Conservation (phyloP, 2,113 vertebrate species). For the Poeciliopsis prolifica region DNA sequence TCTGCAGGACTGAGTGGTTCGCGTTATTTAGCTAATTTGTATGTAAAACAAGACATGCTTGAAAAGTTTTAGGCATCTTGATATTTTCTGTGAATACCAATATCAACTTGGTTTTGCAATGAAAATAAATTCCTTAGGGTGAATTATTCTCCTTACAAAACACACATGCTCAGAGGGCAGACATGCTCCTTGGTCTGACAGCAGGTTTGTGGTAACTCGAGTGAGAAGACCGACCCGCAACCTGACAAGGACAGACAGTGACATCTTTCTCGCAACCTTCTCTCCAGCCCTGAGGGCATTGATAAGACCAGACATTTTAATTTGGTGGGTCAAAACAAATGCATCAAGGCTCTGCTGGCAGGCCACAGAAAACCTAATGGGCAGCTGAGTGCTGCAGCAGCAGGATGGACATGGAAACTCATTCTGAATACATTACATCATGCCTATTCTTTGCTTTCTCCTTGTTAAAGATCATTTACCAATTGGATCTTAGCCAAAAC, state of each 20-base stretch:
- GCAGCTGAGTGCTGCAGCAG: constrained; percentile 46
- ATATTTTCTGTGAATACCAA: background rate
- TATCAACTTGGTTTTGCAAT: background rate
- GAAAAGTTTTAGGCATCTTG: background rate
- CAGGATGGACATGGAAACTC: constrained; percentile 20
- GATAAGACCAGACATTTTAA: constrained; percentile 76
- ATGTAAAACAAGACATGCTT: background rate
- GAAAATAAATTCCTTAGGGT: constrained; percentile 7
- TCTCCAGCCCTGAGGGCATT: constrained; percentile 50
- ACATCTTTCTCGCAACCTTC: constrained; percentile 39
- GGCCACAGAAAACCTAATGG: constrained; percentile 57
- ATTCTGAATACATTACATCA: constrained; percentile 44
- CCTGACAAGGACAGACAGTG: constrained; percentile 66
- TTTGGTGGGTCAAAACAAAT: constrained; percentile 73
- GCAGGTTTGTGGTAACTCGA: constrained; percentile 33
- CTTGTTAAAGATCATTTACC: background rate
- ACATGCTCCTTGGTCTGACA: constrained; percentile 45
- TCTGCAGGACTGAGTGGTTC: background rate
- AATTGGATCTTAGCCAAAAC: background rate
- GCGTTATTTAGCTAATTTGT: background rate
- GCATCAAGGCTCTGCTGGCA: constrained; percentile 58
- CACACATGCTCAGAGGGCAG: constrained; percentile 14
- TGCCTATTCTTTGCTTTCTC: constrained; percentile 28
- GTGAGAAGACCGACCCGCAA: constrained; percentile 43
- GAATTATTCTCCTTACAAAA: background rate